Base-by-base conservation (phyloP, 2,888 invertebrate species). In the Lasioglossum leucozonium region DNA sequence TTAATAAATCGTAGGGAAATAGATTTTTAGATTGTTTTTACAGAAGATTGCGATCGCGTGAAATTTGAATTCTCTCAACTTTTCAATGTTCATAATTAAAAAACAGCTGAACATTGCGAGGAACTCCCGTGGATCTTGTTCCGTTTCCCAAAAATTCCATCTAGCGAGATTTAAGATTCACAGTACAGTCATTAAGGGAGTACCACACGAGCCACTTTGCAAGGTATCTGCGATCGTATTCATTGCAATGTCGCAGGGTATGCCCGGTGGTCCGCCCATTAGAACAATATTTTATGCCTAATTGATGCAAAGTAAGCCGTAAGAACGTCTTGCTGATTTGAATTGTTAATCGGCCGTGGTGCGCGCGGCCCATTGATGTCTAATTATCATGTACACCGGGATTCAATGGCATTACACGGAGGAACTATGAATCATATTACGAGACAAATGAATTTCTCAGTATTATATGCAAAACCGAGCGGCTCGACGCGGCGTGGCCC, bases 301-400 rank as follows among this genome's bases (percentile, higher is more conserved):
- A 88, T 87, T 84, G 85, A 88, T 88, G 87, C 87, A 87, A 85
- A 88, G 82, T 83, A 83, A 82, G 82, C 30, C 82, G 87, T 81
- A 88, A 74, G 80, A 74, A 85, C 79, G 81, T 81, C 77, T 77
- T 65, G 34, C 69, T 69, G 79, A 88, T 88, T 88, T 88, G 85
- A 88, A 88, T 88, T 88, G 88, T 87, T 87, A 87, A 88, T 87
- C 76, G 78, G 58, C 22, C 55, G 77, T 65, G 69, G n/a, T 76
- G 72, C 67, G 47, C 73, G 73, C 77, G 79, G 42, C 72, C 81
- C 86, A 81, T 82, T 74, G 84, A 85, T 77, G 82, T 74, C 74
- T 88, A 84, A 83, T 85, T 82, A 87, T 81, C 87, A 84, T 87
- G 88, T 83, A 82, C 73, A 78, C 71, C 34, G 65, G 69, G 74